These are phyloP conservation scores for Indri indri DNA, from an alignment of 2,113 vertebrate genomes.

Conservation along the genomic window DNA sequence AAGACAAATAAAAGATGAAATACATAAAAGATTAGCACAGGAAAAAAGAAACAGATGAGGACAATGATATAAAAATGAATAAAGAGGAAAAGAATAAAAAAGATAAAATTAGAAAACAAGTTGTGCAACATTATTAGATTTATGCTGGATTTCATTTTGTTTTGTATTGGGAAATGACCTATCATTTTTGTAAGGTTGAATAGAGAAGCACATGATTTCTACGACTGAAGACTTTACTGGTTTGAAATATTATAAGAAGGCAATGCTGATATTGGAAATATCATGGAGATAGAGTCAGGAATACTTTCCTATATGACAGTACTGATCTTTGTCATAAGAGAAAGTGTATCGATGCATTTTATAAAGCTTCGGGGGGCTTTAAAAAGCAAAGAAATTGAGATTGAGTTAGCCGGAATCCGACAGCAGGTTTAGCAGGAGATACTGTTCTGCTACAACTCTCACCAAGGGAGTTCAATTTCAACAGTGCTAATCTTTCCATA, in stretches of 20 bases:
- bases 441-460: slow-evolving; percentile 59
- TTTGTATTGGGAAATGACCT: not conserved
- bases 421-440: slow-evolving; percentile 74
- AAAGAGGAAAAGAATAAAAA: not conserved
- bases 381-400: slow-evolving; percentile 77
- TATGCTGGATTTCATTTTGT: not conserved
- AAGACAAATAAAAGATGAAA: not conserved
- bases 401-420: slow-evolving; percentile 62
- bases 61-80: not conserved
- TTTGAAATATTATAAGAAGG: slow-evolving; percentile 57
- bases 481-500: slow-evolving; percentile 71
- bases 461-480: slow-evolving; percentile 77
- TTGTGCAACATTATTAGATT: not conserved
- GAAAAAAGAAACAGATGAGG: not conserved
- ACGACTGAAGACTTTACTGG: slow-evolving; percentile 44
- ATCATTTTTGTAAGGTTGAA: not conserved
- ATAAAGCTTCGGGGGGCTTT: slow-evolving; percentile 74
- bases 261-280: slow-evolving; percentile 61
- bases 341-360: slow-evolving; percentile 71
- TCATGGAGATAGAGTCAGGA: slow-evolving; percentile 52
- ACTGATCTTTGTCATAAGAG: slow-evolving; percentile 74
- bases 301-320: slow-evolving; percentile 65
- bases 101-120: not conserved
- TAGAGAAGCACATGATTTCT: not conserved
- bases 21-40: not conserved